These are phyloP conservation scores for Brachyhypopomus occidentalis DNA, from an alignment of 2,113 vertebrate species.

Conservation along the genomic window DNA sequence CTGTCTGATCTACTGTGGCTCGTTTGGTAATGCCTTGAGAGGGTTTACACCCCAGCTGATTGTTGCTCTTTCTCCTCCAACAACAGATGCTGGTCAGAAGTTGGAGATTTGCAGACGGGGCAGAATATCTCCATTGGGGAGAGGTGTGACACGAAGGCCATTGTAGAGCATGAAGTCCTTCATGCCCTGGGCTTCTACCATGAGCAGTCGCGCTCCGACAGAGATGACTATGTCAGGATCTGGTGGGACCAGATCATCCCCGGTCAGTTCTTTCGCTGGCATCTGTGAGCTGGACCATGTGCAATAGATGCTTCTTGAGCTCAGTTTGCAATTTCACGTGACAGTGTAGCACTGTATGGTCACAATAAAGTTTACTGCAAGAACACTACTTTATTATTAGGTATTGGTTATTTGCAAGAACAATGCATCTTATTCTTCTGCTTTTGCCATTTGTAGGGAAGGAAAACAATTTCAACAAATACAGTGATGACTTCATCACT, in stretches of 20 bases:
- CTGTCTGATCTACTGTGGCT: too few relatives aligned
- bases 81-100: constrained; percentile 90
- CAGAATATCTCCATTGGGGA: constrained; percentile 80
- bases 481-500: constrained; percentile 71
- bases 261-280: constrained; percentile 63
- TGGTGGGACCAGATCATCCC: constrained; percentile 79
- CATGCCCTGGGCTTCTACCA: constrained; percentile 86
- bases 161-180: constrained; percentile 81
- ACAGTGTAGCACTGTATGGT: too few relatives aligned
- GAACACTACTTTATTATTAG: too few relatives aligned
- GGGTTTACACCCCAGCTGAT: too few relatives aligned
- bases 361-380: too few relatives aligned
- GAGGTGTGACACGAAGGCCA: constrained; percentile 77
- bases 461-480: constrained; percentile 78
- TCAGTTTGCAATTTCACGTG: too few relatives aligned
- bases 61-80: background rate
- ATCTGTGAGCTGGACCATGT: background rate
- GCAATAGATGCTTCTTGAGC: too few relatives aligned
- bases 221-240: constrained; percentile 84
- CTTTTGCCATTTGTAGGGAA: constrained; percentile 58
- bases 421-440: background rate
- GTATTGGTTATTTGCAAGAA: background rate
- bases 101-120: constrained; percentile 76
- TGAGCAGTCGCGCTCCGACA: constrained; percentile 81
- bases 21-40: too few relatives aligned